Evolutionary conservation across 2,797 vertebrate species (phyloP).

Genomic region (Corythornis leucogaster): DNA sequence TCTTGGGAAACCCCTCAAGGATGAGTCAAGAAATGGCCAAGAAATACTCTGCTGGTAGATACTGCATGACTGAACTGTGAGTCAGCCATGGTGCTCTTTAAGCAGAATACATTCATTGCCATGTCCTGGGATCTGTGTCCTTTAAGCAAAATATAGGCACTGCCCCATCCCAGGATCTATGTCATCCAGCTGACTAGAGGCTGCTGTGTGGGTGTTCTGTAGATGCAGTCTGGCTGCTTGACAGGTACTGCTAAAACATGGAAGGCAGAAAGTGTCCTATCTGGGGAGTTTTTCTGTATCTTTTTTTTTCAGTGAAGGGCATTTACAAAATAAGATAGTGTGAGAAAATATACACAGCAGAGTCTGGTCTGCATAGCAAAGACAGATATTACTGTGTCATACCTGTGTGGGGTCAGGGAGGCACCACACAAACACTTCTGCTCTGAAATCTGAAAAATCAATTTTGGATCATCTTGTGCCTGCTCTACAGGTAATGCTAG

Average conservation of each 20-base stretch:
- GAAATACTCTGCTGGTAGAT: neutral
- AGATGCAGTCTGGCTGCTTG: neutral
- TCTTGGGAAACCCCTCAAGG: neutral
- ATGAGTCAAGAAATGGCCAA: neutral
- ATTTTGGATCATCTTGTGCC: neutral
- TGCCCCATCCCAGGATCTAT: neutral
- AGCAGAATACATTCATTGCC: neutral
- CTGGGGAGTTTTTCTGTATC: neutral
- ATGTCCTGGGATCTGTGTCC: neutral
- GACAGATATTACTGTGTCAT: fast-evolving
- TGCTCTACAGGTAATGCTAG: neutral
- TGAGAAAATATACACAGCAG: neutral
- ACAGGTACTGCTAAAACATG: no score
- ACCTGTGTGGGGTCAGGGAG: neutral
- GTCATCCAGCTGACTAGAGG: neutral
- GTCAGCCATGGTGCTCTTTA: neutral
- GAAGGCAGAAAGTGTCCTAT: neutral
- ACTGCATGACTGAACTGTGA: neutral
- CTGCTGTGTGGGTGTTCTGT: neutral
- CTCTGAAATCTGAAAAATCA: neutral
- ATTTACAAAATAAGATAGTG: neutral
- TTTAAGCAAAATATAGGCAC: neutral
- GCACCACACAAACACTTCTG: neutral
- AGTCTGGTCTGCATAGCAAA: neutral
- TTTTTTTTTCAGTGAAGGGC: neutral